These are phyloP conservation scores for Pyxicephalus adspersus DNA, from an alignment of 2,113 vertebrate species.

Conservation along the genomic window DNA sequence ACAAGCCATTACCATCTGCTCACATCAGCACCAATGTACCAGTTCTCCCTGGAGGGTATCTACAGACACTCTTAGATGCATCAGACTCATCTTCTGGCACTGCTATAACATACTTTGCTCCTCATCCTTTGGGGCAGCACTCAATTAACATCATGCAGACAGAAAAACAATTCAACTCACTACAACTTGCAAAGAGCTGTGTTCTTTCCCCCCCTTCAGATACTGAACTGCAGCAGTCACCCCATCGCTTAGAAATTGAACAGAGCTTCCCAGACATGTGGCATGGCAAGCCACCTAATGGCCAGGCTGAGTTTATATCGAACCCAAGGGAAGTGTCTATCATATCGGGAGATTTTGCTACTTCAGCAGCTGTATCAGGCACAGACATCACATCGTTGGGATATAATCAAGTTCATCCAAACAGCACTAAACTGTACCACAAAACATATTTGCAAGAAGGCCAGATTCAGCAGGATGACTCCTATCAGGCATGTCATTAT, in stretches of 20 bases:
- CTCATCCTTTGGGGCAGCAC: slow-evolving; percentile 82
- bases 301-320: slow-evolving; percentile 77
- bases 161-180: slow-evolving; percentile 86
- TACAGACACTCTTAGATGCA: slow-evolving; percentile 96
- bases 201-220: slow-evolving; percentile 92
- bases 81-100: slow-evolving; percentile 89
- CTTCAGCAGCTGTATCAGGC: slow-evolving; percentile 70
- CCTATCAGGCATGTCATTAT: slow-evolving; percentile 92
- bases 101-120: slow-evolving; percentile 86
- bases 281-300: slow-evolving; percentile 75
- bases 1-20: slow-evolving; percentile 86
- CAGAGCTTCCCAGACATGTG: slow-evolving; percentile 83
- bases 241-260: slow-evolving; percentile 83
- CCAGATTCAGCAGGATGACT: slow-evolving; percentile 84
- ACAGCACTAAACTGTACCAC: slow-evolving; percentile 88
- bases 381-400: slow-evolving; percentile 80
- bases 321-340: slow-evolving; percentile 77
- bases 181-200: slow-evolving; percentile 89
- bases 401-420: slow-evolving; percentile 84
- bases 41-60: slow-evolving; percentile 96
- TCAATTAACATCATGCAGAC: slow-evolving; percentile 80
- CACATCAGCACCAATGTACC: slow-evolving; percentile 85
- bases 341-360: slow-evolving; percentile 79
- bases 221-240: slow-evolving; percentile 92
- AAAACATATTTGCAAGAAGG: slow-evolving; percentile 88